Percentiles rank a stretch among this genome's conserved stretches.
These are phyloP conservation scores for Chloromyia formosa DNA, from an alignment of 2,888 invertebrate genomes.

Conservation along the genomic window DNA sequence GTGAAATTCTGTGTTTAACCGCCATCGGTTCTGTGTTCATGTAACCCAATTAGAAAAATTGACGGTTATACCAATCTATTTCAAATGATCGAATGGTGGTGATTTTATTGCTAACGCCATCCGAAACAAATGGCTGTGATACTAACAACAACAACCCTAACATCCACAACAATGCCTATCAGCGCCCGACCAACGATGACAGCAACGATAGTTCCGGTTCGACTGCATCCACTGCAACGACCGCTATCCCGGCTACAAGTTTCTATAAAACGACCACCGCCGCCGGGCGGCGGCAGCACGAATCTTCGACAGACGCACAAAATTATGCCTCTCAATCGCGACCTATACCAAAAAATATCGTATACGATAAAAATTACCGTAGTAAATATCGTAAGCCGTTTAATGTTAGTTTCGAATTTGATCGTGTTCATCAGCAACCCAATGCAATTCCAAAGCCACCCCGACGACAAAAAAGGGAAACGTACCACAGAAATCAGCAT, in stretches of 20 bases:
- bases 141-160: conserved; percentile 51
- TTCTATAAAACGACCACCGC: conserved; percentile 38
- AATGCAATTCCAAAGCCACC: conserved; percentile 62
- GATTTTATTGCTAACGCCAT: conserved; percentile 65
- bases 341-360: conserved; percentile 33
- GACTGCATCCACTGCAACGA: conserved; percentile 61
- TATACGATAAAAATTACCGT: conserved; percentile 37
- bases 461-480: conserved; percentile 53
- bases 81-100: conserved; percentile 66
- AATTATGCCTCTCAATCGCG: neutral
- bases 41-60: neutral
- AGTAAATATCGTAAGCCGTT: conserved; percentile 42
- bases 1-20: neutral
- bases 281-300: too few species aligned
- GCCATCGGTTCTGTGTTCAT: neutral
- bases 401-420: conserved; percentile 52
- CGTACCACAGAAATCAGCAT: too few species aligned
- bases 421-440: conserved; percentile 46
- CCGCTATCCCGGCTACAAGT: conserved; percentile 58
- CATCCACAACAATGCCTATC: conserved; percentile 54
- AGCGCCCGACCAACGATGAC: neutral
- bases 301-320: neutral
- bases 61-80: conserved; percentile 49
- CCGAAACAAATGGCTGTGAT: conserved; percentile 60
- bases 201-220: conserved; percentile 39